Evolutionary conservation across 2,888 invertebrate genomes (phyloP), one percentile per base, ranked within the genome.

Genomic region (Invenusta paracnida): DNA sequence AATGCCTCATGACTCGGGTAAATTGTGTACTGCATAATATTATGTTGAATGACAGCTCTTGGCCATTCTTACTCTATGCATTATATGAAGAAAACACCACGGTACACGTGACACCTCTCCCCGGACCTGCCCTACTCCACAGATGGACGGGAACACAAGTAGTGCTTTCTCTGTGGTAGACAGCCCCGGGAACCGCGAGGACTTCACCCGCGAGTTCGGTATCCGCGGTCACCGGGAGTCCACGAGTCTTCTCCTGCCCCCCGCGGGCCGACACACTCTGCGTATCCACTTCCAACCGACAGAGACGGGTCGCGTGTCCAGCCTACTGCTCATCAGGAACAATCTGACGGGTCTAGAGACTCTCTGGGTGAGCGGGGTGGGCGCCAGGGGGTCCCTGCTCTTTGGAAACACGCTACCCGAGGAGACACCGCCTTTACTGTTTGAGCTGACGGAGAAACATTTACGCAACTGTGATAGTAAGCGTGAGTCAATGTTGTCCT

Each of bases 301-400:
- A 82, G 92, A 93, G 17, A 79, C 87, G 25, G 48, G 85, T n/a
- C 81, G 11, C 17, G 23, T 73, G 13, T 66, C 73, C 81, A 84
- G n/a, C 82, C 86, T 87, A 82, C 86, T 87, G 67, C 84, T 28
- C 90, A 90, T 66, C 91, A 94, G 97, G 89, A 98, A 98, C 91
- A 98, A 98, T 91, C 92, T 98, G 89, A 98, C 98, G 0, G 94
- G 96, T 66, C 91, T 97, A 89, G 98, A 98, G 92, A 94, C 94
- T 0, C 93, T 97, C 29, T 94, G 94, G 90, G 92, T 98, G 87
- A 94, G 94, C 86, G 97, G 96, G 0, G 94, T 94, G 90, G 96
- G 97, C 23, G 96, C 95, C 0, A 92, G 94, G 88, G 96, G 97
- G 0, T 94, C 95, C 90, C 94, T 98, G 91, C 95, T 95, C 89